Conservation (phyloP, 2,113 vertebrate species). For the Accipiter virgatus region DNA sequence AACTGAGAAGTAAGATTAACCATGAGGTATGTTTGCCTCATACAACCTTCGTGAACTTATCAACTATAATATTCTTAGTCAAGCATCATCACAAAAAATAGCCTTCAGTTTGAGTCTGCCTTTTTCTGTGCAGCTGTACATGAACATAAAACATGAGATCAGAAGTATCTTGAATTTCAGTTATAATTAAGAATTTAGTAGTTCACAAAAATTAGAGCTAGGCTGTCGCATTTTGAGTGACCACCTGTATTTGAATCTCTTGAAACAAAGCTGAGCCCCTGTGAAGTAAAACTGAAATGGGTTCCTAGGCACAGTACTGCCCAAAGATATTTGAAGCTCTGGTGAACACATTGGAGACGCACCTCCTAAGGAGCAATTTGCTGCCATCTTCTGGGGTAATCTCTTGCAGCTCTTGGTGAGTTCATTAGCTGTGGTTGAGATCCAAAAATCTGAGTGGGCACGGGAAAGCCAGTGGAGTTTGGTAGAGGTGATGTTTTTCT, state of each 20-base stretch:
- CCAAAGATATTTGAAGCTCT: not conserved
- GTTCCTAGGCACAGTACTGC: not conserved
- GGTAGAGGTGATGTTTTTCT: not conserved
- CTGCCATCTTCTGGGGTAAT: not conserved
- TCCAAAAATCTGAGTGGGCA: not conserved
- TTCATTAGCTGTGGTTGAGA: not conserved
- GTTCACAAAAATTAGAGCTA: not conserved
- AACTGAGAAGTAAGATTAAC: not conserved
- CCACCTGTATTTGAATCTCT: not conserved
- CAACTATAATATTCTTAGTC: not conserved
- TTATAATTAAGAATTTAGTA: not conserved
- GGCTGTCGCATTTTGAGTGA: not conserved
- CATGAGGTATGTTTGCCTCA: not conserved
- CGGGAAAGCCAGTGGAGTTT: not conserved
- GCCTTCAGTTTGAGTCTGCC: not conserved
- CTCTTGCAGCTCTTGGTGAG: not conserved
- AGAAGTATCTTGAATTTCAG: not conserved
- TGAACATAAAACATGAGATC: not conserved
- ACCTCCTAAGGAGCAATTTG: not conserved
- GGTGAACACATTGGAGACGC: not conserved
- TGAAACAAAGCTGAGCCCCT: not conserved
- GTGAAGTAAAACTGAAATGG: not conserved
- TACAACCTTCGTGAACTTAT: not conserved
- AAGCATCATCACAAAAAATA: not conserved
- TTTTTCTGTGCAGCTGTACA: not conserved